Base-by-base conservation (phyloP, 2,888 invertebrate genomes). In the Sturmia bella region DNA sequence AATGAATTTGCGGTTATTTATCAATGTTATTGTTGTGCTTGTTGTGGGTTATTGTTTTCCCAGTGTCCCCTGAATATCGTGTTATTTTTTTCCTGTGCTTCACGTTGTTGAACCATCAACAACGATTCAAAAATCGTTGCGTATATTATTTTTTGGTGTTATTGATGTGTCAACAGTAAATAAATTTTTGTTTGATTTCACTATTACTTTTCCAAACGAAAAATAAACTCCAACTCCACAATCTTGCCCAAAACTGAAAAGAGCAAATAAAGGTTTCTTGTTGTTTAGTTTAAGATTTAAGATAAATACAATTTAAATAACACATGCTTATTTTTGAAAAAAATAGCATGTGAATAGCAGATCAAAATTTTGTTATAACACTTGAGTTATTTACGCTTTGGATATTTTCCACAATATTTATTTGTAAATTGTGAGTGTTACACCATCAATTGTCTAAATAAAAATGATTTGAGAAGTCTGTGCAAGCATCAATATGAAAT, bases 231-330 rank as follows among this genome's bases (percentile, higher is more conserved):
- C 61, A 43, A 45, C 50, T 64, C 63, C 72, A 76, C 70, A 77
- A 77, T 77, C 82, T 82, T 70, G 82, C 66, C 82, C 74, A 74
- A 77, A 77, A 70, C 82, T 82, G 64, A 45, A 78, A 78, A 70
- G 66, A 80, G 59, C 43, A 77, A 82, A 78, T 77, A 74, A 69
- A 41, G 21, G 15, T 56, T 72, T 63, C 72, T 73, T 45, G 37
- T 64, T 61, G 24, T 68, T 73, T 59, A 63, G 43, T 70, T 59
- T 50, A 43, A 37, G 41, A 52, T 75, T 70, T 72, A 45, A 17
- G 63, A 73, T 57, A 56, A 69, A 45, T 39, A 56, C n/a, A 52
- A 57, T 19, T 48, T 41, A 63, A 57, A 17, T 56, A 50, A 63
- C 56, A 75, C 57, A 75, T 80, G 79, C 61, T n/a, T 69, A 9